Conservation (phyloP, 2,797 vertebrate genomes). For the Thaleichthys pacificus region DNA sequence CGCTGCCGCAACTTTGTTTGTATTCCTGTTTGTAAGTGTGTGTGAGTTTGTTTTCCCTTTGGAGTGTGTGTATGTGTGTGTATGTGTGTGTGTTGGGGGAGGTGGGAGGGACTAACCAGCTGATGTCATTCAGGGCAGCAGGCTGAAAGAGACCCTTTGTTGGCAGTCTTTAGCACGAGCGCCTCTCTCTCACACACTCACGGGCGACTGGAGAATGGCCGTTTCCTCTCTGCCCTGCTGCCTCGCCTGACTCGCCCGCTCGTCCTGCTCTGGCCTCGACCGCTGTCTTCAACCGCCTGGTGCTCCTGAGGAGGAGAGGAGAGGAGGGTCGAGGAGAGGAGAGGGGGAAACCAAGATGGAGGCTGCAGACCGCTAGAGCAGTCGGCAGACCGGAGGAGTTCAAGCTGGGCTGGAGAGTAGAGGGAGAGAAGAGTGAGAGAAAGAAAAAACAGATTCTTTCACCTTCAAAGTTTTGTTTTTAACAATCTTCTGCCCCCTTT, state of each 20-base stretch:
- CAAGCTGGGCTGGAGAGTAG: conserved; percentile 38
- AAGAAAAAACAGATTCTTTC: conserved; percentile 22
- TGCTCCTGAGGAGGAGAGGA: conserved; percentile 40
- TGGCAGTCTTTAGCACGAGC: conserved; percentile 82
- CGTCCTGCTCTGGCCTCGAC: conserved; percentile 28
- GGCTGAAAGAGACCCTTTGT: conserved; percentile 95
- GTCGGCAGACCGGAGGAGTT: conserved; percentile 50
- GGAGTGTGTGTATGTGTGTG: conserved; percentile 43
- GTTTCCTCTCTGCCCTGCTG: conserved; percentile 51
- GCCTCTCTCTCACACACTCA: conserved; percentile 64
- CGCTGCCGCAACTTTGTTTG: conserved; percentile 47
- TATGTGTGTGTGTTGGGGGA: conserved; percentile 56
- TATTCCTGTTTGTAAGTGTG: conserved; percentile 32
- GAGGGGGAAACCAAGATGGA: conserved; percentile 68
- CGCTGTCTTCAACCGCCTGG: conserved; percentile 30
- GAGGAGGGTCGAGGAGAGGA: conserved; percentile 24
- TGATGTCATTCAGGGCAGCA: conserved; percentile 87
- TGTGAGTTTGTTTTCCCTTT: conserved; percentile 51
- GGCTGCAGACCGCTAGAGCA: conserved; percentile 7
- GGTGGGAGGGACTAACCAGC: conserved; percentile 79
- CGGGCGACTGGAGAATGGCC: conserved; percentile 64
- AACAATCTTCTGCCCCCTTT: conserved; percentile 17
- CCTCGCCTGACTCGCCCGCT: conserved; percentile 47
- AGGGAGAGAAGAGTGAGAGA: conserved; percentile 31
- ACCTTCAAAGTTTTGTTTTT: conserved; percentile 18